Evolutionary conservation across 2,797 vertebrate species (phyloP).

Genomic region (Sciaenops ocellatus): DNA sequence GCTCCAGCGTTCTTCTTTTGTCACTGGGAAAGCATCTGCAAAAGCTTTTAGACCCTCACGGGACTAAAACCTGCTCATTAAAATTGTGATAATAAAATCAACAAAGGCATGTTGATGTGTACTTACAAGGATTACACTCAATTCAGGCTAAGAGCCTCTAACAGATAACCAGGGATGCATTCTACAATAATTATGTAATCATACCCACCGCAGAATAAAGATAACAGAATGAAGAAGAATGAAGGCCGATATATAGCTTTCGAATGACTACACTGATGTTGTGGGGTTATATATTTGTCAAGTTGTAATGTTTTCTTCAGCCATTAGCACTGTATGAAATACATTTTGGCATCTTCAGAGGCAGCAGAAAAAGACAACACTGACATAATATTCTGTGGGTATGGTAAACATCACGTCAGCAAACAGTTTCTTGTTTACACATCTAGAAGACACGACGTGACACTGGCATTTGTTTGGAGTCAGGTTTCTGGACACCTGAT

Average conservation of each 20-base stretch:
- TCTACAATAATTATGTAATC: background rate
- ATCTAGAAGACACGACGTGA: background rate
- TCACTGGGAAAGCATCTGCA: conserved; percentile 5
- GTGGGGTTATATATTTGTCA: background rate
- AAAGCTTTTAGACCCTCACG: conserved; percentile 6
- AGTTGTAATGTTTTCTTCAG: background rate
- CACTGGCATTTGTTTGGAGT: no score
- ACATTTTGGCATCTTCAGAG: background rate
- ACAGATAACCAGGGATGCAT: background rate
- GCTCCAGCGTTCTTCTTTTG: background rate
- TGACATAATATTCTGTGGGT: no score
- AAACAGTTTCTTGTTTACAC: background rate
- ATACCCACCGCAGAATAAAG: background rate
- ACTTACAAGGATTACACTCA: conserved; percentile 2
- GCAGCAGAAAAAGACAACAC: background rate
- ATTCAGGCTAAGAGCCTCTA: background rate
- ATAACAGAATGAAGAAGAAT: background rate
- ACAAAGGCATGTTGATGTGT: background rate
- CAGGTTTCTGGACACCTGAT: no score
- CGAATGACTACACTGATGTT: background rate
- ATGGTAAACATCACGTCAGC: no score
- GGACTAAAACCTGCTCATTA: conserved; percentile 13
- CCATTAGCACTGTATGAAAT: background rate
- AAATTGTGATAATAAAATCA: conserved; percentile 7
- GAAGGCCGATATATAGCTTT: background rate